These are phyloP conservation scores for Lytechinus variegatus DNA, from an alignment of 35 echinoderm and acorn worm species.

Conservation along the genomic window DNA sequence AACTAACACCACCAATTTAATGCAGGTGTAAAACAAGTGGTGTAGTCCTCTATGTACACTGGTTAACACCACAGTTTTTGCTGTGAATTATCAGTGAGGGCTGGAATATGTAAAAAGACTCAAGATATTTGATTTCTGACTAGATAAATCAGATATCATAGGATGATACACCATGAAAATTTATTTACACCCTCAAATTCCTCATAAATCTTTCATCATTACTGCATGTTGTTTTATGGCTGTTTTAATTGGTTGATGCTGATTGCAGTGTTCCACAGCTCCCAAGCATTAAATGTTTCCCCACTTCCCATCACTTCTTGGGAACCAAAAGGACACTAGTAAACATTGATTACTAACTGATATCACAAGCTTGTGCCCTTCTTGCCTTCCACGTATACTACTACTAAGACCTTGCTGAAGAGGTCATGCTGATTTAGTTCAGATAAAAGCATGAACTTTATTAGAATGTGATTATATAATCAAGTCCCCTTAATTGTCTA, in stretches of 20 bases:
- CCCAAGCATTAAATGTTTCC: background rate
- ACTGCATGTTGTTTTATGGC: background rate
- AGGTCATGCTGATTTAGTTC: background rate
- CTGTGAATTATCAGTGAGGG: too few relatives aligned
- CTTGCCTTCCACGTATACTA: background rate
- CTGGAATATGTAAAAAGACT: too few relatives aligned
- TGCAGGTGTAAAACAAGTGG: too few relatives aligned
- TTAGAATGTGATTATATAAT: background rate
- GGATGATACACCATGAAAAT: too few relatives aligned
- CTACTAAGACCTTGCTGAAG: background rate
- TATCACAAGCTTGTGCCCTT: background rate
- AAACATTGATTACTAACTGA: too few relatives aligned
- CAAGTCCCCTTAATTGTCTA: background rate
- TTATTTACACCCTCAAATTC: background rate
- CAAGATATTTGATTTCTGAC: too few relatives aligned
- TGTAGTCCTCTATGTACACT: too few relatives aligned
- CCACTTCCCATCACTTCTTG: background rate
- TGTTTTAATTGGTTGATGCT: background rate
- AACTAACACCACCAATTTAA: too few relatives aligned
- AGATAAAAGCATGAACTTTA: background rate
- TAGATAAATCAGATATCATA: too few relatives aligned
- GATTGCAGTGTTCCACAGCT: background rate
- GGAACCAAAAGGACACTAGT: background rate
- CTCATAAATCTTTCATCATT: background rate
- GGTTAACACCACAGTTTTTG: too few relatives aligned